Conservation (phyloP, 1,140 invertebrate genomes). For the Musca domestica region DNA sequence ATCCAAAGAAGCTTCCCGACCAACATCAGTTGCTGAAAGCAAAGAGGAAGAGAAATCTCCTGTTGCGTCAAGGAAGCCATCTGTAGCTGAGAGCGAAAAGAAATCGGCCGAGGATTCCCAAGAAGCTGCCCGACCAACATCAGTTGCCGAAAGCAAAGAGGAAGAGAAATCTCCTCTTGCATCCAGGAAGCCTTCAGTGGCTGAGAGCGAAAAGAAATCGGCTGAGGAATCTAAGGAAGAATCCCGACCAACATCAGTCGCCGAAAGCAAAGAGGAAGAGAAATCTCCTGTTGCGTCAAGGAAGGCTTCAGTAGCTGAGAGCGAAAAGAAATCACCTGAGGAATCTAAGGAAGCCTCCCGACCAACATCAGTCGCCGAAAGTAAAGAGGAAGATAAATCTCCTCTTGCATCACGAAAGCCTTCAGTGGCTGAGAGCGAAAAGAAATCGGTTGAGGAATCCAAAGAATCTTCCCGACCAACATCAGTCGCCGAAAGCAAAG, state of each 20-base stretch:
- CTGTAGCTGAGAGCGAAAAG: constrained; percentile 15
- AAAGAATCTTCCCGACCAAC: constrained; percentile 12
- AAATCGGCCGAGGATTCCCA: constrained; percentile 3
- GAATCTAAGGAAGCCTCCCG: constrained; percentile 26
- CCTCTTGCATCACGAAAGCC: constrained; percentile 21
- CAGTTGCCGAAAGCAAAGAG: constrained; percentile 22
- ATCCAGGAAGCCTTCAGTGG: constrained; percentile 23
- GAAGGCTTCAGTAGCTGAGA: constrained; percentile 28
- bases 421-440: constrained; percentile 18
- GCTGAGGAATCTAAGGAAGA: constrained; percentile 12
- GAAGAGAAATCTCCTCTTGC: constrained; percentile 6
- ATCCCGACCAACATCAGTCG: constrained; percentile 15
- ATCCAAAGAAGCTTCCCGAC: constrained; percentile 10
- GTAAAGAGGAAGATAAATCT: constrained; percentile 12
- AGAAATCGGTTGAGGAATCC: constrained; percentile 13
- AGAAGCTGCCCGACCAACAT: constrained; percentile 27
- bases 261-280: neutral
- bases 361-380: constrained; percentile 22
- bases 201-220: constrained; percentile 27
- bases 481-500: constrained; percentile 13
- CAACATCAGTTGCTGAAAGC: constrained; percentile 24
- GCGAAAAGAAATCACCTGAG: constrained; percentile 24
- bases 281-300: constrained; percentile 11
- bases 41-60: neutral
- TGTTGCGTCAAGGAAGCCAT: neutral